Evolutionary conservation across 2,797 vertebrate species (phyloP).

Genomic region (Menidia menidia): DNA sequence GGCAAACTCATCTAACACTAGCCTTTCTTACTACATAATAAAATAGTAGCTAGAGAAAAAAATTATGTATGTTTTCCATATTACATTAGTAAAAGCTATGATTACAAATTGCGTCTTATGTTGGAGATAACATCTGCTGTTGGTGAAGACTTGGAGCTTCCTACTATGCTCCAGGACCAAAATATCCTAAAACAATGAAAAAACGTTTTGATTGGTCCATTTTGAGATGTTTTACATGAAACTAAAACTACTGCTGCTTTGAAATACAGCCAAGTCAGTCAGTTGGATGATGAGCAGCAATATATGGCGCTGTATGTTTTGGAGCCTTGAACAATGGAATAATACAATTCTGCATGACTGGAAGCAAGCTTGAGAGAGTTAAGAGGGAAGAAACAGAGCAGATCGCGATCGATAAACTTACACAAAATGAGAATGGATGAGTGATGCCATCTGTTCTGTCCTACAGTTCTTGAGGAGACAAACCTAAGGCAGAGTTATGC

Average conservation of each 20-base stretch:
- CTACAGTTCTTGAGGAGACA: conserved; percentile 58
- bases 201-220: no score
- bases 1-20: no score
- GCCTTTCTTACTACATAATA: no score
- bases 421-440: conserved; percentile 67
- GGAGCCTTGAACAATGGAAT: conserved; percentile 41
- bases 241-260: background rate
- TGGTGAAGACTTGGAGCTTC: background rate
- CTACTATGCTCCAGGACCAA: background rate
- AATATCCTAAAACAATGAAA: background rate
- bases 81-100: background rate
- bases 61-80: no score
- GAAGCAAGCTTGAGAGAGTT: conserved; percentile 42
- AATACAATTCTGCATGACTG: conserved; percentile 32
- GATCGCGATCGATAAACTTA: conserved; percentile 67
- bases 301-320: conserved; percentile 20
- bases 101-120: background rate
- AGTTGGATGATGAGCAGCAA: conserved; percentile 23
- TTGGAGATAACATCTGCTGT: background rate
- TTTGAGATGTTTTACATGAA: background rate
- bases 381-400: conserved; percentile 39
- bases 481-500: conserved; percentile 67
- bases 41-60: no score
- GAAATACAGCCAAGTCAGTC: background rate
- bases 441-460: conserved; percentile 60